phyloP scores from a whole-genome alignment of 1,140 invertebrate species.

The Portunus trituberculatus region DNA sequence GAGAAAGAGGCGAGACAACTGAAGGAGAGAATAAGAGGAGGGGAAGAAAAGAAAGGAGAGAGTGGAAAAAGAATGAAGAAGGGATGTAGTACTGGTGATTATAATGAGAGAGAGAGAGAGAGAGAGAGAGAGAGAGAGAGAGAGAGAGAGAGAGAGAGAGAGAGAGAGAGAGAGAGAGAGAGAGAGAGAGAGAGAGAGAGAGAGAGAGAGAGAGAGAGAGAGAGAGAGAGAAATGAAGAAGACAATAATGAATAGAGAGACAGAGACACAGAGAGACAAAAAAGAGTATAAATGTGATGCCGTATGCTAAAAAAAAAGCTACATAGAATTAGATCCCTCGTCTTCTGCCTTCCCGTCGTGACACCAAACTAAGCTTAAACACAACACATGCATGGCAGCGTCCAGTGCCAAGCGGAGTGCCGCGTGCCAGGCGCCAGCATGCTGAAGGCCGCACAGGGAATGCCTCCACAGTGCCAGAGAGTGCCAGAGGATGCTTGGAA shows the following conservation, averaged over 20 bases:
- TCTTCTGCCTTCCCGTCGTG: neutral
- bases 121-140: neutral
- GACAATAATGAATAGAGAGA: neutral
- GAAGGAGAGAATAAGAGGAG: neutral
- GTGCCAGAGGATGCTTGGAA: neutral
- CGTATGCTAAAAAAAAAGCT: neutral
- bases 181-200: constrained; percentile 27
- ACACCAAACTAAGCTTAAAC: neutral
- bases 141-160: neutral
- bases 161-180: neutral
- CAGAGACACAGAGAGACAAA: neutral
- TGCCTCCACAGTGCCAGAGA: neutral
- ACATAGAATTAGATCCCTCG: neutral
- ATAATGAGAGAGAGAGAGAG: neutral
- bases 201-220: constrained; percentile 15
- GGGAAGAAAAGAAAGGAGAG: neutral
- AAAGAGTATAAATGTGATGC: neutral
- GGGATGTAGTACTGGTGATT: neutral
- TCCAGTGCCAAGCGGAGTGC: neutral
- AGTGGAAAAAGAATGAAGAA: neutral
- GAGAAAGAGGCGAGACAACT: neutral
- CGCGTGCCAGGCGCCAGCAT: neutral
- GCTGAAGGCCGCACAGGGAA: neutral
- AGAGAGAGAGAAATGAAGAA: neutral
- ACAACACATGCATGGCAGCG: neutral